Evolutionary conservation across 2,797 vertebrate genomes (phyloP), one percentile per base, ranked within the genome.

Genomic region (Lateolabrax maculatus): DNA sequence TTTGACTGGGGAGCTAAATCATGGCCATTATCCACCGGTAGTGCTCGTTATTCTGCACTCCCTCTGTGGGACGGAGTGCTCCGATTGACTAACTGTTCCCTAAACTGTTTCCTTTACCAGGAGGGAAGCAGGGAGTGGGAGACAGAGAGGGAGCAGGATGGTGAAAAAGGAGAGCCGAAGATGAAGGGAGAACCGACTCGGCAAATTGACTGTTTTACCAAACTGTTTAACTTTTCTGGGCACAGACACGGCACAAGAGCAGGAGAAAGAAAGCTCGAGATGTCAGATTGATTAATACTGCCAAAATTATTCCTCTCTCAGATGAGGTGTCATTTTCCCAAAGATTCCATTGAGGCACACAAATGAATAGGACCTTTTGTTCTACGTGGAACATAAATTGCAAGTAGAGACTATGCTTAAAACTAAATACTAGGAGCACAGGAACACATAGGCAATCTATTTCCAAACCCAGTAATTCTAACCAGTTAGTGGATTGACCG

Each of bases 1-100:
- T 93, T 90, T 87, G 91, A 92, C 90, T 91, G 85, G 71, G 77
- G 86, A 87, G 86, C 91, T 92, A 92, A 92, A 94, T 93, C 93
- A 91, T 75, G 86, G 84, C 92, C 79, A 90, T 91, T 92, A 92
- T 91, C 91, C 92, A 83, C 81, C 85, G 62, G 85, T 87, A 89
- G 83, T 72, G 86, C 88, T 93, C 86, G 86, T 92, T 93, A 92
- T 90, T 90, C 84, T 86, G 88, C 78, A 84, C 89, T 89, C 90
- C 89, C 92, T 90, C 89, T 87, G 90, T 31, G 86, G 90, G 86
- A 88, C 77, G 39, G 85, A 90, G 87, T 16, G 84, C 77, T 85
- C 87, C 84, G 63, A 91, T 88, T 88, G 91, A 92, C 92, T 93
- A 89, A 90, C 85, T 86, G 85, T 87, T 89, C 85, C 83, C 84